These are phyloP conservation scores for Cryptotis parvus DNA, from an alignment of 2,113 vertebrate species.

Conservation along the genomic window DNA sequence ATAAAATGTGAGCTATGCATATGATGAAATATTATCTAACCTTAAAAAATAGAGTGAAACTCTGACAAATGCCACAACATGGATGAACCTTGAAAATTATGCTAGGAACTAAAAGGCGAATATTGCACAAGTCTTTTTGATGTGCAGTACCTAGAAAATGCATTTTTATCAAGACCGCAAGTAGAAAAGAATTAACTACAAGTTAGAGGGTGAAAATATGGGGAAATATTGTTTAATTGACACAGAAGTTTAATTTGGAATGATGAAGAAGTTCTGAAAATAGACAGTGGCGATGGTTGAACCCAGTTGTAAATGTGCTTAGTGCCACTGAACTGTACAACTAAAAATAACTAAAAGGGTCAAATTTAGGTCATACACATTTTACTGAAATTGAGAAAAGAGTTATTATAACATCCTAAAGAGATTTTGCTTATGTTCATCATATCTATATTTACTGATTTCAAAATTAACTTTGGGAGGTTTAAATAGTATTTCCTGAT, in stretches of 20 bases:
- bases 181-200: background rate
- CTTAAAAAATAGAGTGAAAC: background rate
- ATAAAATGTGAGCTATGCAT: background rate
- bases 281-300: background rate
- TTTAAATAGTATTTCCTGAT: background rate
- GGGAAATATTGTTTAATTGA: background rate
- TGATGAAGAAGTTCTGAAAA: conserved; percentile 6
- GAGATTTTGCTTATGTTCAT: conserved; percentile 5
- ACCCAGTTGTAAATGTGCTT: background rate
- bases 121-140: background rate
- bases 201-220: background rate
- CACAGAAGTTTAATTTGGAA: background rate
- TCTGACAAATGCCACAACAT: background rate
- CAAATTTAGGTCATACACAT: conserved; percentile 4
- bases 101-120: background rate
- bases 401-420: background rate
- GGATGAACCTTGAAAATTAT: conserved; percentile 6
- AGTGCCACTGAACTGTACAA: background rate
- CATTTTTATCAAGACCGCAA: background rate
- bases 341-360: background rate
- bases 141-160: background rate
- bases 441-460: background rate
- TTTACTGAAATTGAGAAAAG: background rate
- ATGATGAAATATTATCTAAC: background rate
- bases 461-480: conserved; percentile 49